Conservation (phyloP, 2,888 invertebrate genomes). For the Laspeyria flexula region DNA sequence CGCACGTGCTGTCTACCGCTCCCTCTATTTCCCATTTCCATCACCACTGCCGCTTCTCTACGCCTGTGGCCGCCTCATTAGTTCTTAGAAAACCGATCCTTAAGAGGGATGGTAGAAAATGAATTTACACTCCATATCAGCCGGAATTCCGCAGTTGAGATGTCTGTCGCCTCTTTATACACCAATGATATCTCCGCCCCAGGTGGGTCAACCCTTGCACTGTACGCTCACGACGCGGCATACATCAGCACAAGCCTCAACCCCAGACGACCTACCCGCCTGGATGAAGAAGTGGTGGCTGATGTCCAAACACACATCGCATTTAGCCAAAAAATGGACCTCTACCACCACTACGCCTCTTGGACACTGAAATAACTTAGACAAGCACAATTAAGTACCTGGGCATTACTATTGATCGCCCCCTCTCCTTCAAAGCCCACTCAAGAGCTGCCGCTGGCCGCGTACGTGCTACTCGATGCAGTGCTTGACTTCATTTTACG, state of each 20-base stretch:
- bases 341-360: background rate
- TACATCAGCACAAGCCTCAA: background rate
- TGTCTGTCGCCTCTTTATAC: constrained; percentile 7
- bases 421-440: background rate
- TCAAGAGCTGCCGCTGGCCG: background rate
- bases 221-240: constrained; percentile 11
- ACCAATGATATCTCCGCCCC: constrained; percentile 1
- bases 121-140: constrained; percentile 6
- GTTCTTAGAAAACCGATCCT: background rate
- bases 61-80: background rate
- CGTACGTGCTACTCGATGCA: background rate
- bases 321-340: background rate
- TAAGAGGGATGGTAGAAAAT: background rate
- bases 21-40: no score
- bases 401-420: background rate
- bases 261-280: background rate
- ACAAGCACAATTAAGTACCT: background rate
- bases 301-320: constrained; percentile 22
- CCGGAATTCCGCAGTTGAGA: constrained; percentile 24
- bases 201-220: background rate
- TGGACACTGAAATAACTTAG: background rate
- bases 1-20: no score
- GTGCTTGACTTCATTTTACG: background rate
- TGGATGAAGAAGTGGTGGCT: constrained; percentile 7
- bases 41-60: constrained; percentile 16